These are phyloP conservation scores for Epinotia bilunana DNA, from an alignment of 2,888 invertebrate species.

Conservation along the genomic window DNA sequence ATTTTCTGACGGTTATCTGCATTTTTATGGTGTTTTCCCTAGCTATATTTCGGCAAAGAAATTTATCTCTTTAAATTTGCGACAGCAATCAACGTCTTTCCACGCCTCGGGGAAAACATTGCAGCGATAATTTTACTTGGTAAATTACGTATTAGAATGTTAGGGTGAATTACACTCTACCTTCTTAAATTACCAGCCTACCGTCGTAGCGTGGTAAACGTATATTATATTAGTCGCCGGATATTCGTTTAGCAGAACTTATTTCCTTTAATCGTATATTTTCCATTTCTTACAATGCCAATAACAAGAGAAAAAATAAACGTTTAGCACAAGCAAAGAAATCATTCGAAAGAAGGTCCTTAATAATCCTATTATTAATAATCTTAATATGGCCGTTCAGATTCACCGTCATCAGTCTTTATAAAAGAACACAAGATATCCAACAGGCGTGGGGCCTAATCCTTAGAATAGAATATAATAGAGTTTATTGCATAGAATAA, in stretches of 20 bases:
- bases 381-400: too few relatives aligned
- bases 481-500: too few relatives aligned
- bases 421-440: too few relatives aligned
- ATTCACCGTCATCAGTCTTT: too few relatives aligned
- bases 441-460: too few relatives aligned
- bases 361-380: too few relatives aligned
- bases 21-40: not conserved
- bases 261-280: not conserved
- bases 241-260: not conserved
- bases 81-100: conserved; percentile 29
- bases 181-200: conserved; percentile 6
- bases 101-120: conserved; percentile 2
- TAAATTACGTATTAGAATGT: conserved; percentile 23
- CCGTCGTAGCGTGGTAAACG: not conserved
- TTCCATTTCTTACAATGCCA: too few relatives aligned
- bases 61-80: conserved; percentile 21
- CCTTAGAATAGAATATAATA: too few relatives aligned
- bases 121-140: conserved; percentile 15
- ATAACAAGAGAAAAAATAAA: too few relatives aligned
- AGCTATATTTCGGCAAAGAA: not conserved
- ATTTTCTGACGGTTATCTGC: not conserved
- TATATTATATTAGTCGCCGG: not conserved
- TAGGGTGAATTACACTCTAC: conserved; percentile 8
- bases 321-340: too few relatives aligned
- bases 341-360: too few relatives aligned